Evolutionary conservation across 2,113 vertebrate genomes (phyloP).

Genomic region (human (Homo sapiens)): DNA sequence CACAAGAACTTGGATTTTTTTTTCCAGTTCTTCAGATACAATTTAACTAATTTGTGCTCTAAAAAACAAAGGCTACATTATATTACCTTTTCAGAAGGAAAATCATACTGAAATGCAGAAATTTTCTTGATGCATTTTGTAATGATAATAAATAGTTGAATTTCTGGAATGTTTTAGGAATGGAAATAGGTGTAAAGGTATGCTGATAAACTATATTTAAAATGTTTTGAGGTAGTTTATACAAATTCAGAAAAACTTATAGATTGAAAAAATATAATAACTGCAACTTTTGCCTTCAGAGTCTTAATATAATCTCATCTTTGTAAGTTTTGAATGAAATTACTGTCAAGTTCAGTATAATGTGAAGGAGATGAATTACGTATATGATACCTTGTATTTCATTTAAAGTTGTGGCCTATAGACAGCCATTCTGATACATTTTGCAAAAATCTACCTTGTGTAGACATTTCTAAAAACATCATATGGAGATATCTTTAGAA

Average conservation of each 20-base stretch:
- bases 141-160: neutral
- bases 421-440: neutral
- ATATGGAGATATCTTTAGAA: neutral
- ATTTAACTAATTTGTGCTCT: neutral
- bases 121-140: neutral
- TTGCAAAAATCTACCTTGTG: neutral
- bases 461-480: conserved; percentile 13
- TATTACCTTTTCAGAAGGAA: neutral
- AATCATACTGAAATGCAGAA: neutral
- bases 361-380: conserved; percentile 7
- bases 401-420: neutral
- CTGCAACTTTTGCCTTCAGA: conserved; percentile 38
- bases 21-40: neutral
- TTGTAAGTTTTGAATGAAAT: conserved; percentile 8
- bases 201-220: neutral
- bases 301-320: neutral
- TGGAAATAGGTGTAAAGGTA: conserved; percentile 43
- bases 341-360: neutral
- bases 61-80: neutral
- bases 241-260: conserved; percentile 25
- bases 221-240: conserved; percentile 25
- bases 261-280: conserved; percentile 18
- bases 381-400: neutral
- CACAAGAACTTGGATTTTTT: neutral
- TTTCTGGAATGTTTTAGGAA: neutral